These are phyloP conservation scores for Acanthosoma haemorrhoidale DNA, from an alignment of 2,888 invertebrate species.

Conservation along the genomic window DNA sequence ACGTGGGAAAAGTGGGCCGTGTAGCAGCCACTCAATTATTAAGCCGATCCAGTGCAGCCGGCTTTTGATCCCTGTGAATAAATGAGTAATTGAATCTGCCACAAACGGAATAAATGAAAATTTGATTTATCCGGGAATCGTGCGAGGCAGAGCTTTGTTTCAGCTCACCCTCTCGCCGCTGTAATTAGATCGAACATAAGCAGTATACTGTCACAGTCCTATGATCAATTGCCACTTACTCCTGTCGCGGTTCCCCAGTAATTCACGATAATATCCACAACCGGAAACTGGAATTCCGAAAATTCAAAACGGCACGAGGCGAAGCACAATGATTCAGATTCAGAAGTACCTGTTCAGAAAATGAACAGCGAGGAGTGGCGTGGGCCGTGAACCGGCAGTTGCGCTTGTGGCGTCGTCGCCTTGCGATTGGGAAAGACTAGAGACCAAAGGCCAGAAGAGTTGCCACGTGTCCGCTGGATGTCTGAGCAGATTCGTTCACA, in stretches of 20 bases:
- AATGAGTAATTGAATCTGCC: neutral
- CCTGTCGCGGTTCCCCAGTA: neutral
- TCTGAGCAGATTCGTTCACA: too few species aligned
- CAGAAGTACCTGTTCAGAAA: too few species aligned
- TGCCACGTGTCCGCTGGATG: too few species aligned
- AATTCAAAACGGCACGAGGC: too few species aligned
- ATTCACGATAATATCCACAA: too few species aligned
- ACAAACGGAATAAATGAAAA: slow-evolving; percentile 22
- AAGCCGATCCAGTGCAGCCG: neutral
- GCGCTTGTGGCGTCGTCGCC: too few species aligned
- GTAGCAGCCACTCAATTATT: neutral
- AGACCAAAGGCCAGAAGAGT: too few species aligned
- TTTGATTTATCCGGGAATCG: slow-evolving; percentile 2
- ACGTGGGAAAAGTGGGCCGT: neutral
- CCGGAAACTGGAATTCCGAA: too few species aligned
- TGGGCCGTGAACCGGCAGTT: too few species aligned
- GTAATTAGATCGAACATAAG: neutral
- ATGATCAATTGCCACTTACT: neutral
- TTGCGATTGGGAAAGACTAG: too few species aligned
- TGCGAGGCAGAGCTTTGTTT: neutral
- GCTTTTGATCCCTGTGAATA: neutral
- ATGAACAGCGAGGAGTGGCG: too few species aligned
- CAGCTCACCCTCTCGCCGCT: neutral
- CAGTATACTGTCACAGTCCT: neutral
- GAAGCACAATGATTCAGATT: too few species aligned